phyloP scores from a whole-genome alignment of 2,888 invertebrate genomes.

The Sycophila texana region DNA sequence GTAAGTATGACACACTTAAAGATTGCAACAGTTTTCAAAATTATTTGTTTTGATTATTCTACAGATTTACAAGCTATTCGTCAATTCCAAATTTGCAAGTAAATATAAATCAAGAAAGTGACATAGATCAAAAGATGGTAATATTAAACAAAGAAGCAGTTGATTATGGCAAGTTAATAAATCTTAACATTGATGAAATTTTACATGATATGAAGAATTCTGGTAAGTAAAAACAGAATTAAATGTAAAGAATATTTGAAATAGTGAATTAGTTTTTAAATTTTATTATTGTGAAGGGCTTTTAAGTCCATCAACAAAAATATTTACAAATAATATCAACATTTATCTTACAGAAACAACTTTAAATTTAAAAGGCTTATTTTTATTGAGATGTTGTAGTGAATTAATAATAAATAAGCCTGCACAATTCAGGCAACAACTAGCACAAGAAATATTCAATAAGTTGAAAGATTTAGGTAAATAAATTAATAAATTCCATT shows the following conservation, averaged over 20 bases:
- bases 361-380: conserved; percentile 30
- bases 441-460: conserved; percentile 22
- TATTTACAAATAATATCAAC: not conserved
- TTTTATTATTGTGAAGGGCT: no score
- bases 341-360: conserved; percentile 19
- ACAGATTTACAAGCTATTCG: not conserved
- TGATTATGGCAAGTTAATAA: not conserved
- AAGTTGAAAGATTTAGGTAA: conserved; percentile 13
- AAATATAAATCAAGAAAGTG: not conserved
- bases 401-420: conserved; percentile 20
- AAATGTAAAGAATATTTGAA: not conserved
- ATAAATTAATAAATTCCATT: not conserved
- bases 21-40: not conserved
- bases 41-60: not conserved
- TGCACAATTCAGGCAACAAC: not conserved
- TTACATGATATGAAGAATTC: conserved; percentile 2
- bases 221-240: not conserved
- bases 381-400: conserved; percentile 35
- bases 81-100: not conserved
- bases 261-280: not conserved
- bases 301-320: no score
- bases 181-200: conserved; percentile 17
- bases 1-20: not conserved
- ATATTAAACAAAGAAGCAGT: conserved; percentile 1
- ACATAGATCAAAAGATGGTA: conserved; percentile 1